Conservation (phyloP, 2,888 invertebrate genomes). For the Ischnus inquisitorius region DNA sequence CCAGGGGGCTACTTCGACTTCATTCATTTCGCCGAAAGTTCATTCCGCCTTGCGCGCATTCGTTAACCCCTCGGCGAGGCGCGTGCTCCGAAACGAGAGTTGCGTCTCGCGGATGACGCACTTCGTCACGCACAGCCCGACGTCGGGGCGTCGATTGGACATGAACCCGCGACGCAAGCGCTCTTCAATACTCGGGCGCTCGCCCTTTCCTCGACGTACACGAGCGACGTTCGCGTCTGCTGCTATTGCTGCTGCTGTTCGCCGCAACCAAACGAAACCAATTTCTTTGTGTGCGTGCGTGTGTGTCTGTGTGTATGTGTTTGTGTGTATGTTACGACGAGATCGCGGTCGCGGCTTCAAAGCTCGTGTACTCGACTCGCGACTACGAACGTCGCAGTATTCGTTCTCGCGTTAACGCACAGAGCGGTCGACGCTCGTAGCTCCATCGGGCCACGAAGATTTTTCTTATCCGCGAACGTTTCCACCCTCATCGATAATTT, state of each 20-base stretch:
- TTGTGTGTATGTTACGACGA: constrained; percentile 11
- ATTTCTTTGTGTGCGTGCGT: too few relatives aligned
- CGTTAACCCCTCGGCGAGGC: background rate
- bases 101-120: constrained; percentile 59
- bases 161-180: constrained; percentile 67
- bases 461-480: background rate
- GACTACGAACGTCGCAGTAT: constrained; percentile 9
- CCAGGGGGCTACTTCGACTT: too few relatives aligned
- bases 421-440: background rate
- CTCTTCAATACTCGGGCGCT: constrained; percentile 55
- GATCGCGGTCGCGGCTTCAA: constrained; percentile 45
- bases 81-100: background rate
- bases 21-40: too few relatives aligned
- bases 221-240: constrained; percentile 28
- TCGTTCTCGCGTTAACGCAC: constrained; percentile 5
- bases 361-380: constrained; percentile 38
- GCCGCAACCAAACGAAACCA: constrained; percentile 41
- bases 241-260: constrained; percentile 9
- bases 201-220: constrained; percentile 64
- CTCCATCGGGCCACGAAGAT: background rate
- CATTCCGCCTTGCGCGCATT: too few relatives aligned
- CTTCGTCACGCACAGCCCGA: constrained; percentile 16
- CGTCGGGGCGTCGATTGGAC: constrained; percentile 64
- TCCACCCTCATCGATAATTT: background rate
- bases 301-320: too few relatives aligned